Base-by-base conservation (phyloP, 2,113 vertebrate species). In the Perca flavescens region DNA sequence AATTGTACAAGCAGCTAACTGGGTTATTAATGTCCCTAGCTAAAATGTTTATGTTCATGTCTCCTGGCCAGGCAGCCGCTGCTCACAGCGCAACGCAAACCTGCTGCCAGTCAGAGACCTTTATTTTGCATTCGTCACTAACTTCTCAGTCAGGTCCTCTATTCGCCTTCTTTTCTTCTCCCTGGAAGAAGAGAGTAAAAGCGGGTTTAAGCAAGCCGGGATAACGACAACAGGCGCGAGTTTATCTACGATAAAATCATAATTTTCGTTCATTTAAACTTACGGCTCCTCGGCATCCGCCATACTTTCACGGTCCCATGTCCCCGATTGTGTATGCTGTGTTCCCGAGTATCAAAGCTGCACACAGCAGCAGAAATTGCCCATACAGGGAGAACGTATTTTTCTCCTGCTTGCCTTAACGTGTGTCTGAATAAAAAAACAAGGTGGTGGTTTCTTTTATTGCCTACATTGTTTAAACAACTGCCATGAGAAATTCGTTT, bases 111-210 rank as follows among this genome's bases (percentile, higher is more conserved):
- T 79, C 86, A 95, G 93, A 92, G 86, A 90, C 86, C 90, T 89
- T 91, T 81, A 90, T 88, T 94, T 93, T 93, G 93, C 88, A 92
- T 94, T 96, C 96, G 96, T 93, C 96, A 98, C 98, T 98, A 98
- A 99, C 98, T 98, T 98, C 96, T 98, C 96, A 97, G 97, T 96
- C 95, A 96, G 96, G 97, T 98, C 98, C 96, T 97, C 97, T 97
- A 99, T 96, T 98, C 97, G 96, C 97, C 97, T 97, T 99, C 97
- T 98, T 99, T 99, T 99, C 98, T 99, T 98, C 97, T 99, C 97
- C 97, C 98, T 99, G 96, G 94, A 97, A 87, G 88, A 94, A 95
- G 89, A 97, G 93, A 96, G 95, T 95, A 94, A 96, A 95, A 95
- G n/a, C 92, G 94, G 92, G 94, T 96, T 96, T 91, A 96, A 90